Conservation (phyloP, 1,140 invertebrate genomes). For the Caenorhabditis remanei region DNA sequence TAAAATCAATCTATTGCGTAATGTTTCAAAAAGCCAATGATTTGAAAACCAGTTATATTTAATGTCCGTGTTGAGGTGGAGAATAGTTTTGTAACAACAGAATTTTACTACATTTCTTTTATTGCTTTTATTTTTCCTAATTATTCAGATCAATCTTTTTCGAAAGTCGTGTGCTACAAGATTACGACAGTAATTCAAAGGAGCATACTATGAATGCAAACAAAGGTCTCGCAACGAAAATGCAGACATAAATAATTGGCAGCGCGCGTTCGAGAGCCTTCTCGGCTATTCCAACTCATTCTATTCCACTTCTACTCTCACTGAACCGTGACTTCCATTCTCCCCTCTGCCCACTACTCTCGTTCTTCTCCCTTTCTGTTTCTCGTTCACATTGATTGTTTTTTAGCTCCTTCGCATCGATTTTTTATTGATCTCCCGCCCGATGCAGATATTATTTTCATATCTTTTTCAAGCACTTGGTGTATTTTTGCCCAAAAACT, state of each 20-base stretch:
- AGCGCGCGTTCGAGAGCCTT: background rate
- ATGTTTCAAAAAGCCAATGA: slow-evolving; percentile 1
- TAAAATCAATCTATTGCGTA: background rate
- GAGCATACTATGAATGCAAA: background rate
- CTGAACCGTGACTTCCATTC: background rate
- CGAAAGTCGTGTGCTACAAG: too few relatives aligned
- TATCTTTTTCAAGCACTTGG: too few relatives aligned
- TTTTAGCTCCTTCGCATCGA: too few relatives aligned
- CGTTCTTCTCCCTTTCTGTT: background rate
- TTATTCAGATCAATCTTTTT: background rate
- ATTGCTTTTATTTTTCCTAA: background rate
- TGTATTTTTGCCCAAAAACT: too few relatives aligned
- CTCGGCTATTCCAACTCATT: background rate
- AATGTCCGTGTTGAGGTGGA: too few relatives aligned
- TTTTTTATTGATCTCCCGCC: too few relatives aligned
- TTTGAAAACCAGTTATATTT: too few relatives aligned
- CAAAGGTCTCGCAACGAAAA: background rate
- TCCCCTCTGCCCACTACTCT: background rate
- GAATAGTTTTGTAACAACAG: too few relatives aligned
- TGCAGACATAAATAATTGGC: background rate
- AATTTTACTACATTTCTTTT: background rate
- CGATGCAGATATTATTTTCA: too few relatives aligned
- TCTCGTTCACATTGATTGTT: background rate
- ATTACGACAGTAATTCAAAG: slow-evolving; percentile 9
- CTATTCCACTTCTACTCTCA: background rate